These are phyloP conservation scores for Meandrusa payeni DNA, from an alignment of 2,888 invertebrate genomes.

Conservation along the genomic window DNA sequence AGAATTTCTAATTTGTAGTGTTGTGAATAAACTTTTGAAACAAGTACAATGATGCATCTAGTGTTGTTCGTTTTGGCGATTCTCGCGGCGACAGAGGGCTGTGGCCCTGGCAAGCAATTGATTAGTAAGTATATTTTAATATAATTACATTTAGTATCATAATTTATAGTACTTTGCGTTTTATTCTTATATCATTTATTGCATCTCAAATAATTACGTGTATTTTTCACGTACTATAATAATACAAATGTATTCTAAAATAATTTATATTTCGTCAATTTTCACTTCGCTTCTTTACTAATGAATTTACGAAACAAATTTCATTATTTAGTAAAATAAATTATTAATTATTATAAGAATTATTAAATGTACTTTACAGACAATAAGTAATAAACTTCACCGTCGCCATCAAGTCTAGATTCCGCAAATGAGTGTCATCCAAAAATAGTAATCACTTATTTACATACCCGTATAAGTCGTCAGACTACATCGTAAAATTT, in stretches of 20 bases:
- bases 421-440: constrained; percentile 50
- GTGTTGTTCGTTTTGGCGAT: constrained; percentile 76
- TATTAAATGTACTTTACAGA: too few relatives aligned
- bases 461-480: constrained; percentile 63
- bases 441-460: constrained; percentile 50
- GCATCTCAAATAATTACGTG: too few relatives aligned
- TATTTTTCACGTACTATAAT: too few relatives aligned
- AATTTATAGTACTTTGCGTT: too few relatives aligned
- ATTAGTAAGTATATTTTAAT: constrained; percentile 62
- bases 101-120: constrained; percentile 69
- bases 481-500: constrained; percentile 62
- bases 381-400: constrained; percentile 45
- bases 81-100: constrained; percentile 69
- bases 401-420: constrained; percentile 74
- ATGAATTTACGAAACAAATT: too few relatives aligned
- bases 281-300: too few relatives aligned
- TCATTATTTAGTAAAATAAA: too few relatives aligned
- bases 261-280: too few relatives aligned
- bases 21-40: constrained; percentile 60
- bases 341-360: too few relatives aligned
- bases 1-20: constrained; percentile 63
- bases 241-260: too few relatives aligned
- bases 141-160: too few relatives aligned
- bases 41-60: constrained; percentile 69
- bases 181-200: too few relatives aligned